phyloP scores from a whole-genome alignment of 2,113 vertebrate species.

The Anguilla rostrata region DNA sequence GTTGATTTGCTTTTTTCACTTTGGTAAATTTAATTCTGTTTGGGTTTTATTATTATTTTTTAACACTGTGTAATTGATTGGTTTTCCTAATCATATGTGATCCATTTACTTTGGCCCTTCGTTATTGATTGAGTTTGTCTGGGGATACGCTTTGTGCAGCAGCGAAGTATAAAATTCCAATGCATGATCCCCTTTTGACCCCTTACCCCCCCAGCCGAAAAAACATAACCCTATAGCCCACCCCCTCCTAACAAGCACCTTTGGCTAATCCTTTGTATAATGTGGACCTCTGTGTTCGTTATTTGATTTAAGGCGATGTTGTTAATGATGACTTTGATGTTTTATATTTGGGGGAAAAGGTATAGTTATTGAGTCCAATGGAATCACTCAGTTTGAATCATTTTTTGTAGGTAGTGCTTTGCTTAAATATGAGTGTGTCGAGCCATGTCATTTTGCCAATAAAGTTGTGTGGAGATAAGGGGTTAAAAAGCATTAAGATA shows the following conservation, averaged over 20 bases:
- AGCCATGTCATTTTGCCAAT: constrained; percentile 81
- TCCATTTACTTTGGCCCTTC: constrained; percentile 11
- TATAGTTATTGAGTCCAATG: constrained; percentile 21
- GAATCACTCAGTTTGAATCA: constrained; percentile 69
- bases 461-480: constrained; percentile 57
- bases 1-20: constrained; percentile 30
- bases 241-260: constrained; percentile 47
- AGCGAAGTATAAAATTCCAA: constrained; percentile 45
- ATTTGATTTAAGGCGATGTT: constrained; percentile 59
- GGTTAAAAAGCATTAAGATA: constrained; percentile 50
- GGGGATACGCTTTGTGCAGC: constrained; percentile 44
- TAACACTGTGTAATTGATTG: constrained; percentile 44
- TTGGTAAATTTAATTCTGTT: constrained; percentile 28
- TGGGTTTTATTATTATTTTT: constrained; percentile 43
- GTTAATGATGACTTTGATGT: constrained; percentile 16
- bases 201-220: constrained; percentile 39
- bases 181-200: constrained; percentile 57
- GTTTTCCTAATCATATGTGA: constrained; percentile 3
- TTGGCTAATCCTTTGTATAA: constrained; percentile 64
- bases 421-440: constrained; percentile 71
- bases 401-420: constrained; percentile 71
- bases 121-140: constrained; percentile 16
- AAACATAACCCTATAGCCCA: constrained; percentile 21
- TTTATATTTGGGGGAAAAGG: constrained; percentile 9
- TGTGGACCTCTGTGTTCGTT: constrained; percentile 64